Evolutionary conservation across 2,797 vertebrate species (phyloP).

Genomic region (Urosaurus nigricauda): DNA sequence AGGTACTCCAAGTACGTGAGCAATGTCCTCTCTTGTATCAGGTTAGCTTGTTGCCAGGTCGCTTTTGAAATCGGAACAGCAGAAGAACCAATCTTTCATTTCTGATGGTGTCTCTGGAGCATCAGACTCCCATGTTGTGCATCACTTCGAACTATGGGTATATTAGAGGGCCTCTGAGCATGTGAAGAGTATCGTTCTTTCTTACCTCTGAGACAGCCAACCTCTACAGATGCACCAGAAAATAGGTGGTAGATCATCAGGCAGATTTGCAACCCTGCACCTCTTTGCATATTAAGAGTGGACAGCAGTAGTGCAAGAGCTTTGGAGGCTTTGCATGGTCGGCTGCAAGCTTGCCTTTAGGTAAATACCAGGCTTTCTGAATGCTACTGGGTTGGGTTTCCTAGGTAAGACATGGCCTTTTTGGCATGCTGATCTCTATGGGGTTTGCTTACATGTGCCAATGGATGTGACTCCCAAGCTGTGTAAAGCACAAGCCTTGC

Average conservation of each 20-base stretch:
- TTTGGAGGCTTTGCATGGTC: background rate
- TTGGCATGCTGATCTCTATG: slow-evolving; percentile 13
- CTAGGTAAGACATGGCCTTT: background rate
- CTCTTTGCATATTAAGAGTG: slow-evolving; percentile 6
- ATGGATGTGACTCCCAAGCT: slow-evolving; percentile 1
- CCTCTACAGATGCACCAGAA: background rate
- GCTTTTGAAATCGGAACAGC: background rate
- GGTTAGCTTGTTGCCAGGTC: background rate
- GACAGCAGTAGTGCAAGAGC: background rate
- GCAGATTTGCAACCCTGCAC: background rate
- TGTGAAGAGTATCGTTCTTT: background rate
- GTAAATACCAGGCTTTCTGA: background rate
- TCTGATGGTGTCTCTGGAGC: background rate
- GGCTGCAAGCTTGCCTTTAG: background rate
- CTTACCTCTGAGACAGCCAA: background rate
- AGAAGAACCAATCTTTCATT: background rate
- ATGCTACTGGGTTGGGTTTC: background rate
- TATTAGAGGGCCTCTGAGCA: background rate
- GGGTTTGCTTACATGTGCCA: background rate
- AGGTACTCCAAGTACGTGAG: background rate
- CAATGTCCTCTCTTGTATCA: background rate
- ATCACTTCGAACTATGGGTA: background rate
- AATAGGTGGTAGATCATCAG: background rate
- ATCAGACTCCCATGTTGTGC: background rate
- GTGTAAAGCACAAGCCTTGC: slow-evolving; percentile 16